A percentile compares a stretch with the other conserved stretches of the same genome.
These are phyloP conservation scores for Numenius phaeopus DNA, from an alignment of 2,797 vertebrate species.

Conservation along the genomic window DNA sequence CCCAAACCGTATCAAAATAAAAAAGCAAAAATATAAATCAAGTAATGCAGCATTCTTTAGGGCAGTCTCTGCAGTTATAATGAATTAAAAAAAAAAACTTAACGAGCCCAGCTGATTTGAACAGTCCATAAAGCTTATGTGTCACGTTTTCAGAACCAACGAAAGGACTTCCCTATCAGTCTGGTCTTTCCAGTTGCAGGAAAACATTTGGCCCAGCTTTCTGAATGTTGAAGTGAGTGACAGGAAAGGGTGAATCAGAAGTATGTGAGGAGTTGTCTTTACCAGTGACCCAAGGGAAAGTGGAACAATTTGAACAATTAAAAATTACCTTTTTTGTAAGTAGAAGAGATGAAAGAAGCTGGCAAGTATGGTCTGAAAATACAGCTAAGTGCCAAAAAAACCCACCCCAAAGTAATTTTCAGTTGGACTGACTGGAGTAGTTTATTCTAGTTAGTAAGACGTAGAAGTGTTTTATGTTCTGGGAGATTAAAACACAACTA, in stretches of 20 bases:
- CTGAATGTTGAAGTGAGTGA: neutral
- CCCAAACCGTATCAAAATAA: neutral
- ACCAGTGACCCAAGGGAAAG: neutral
- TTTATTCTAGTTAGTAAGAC: conserved; percentile 4
- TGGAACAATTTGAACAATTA: neutral
- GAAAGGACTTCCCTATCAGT: neutral
- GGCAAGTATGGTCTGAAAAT: neutral
- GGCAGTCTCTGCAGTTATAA: conserved; percentile 64
- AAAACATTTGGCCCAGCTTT: neutral
- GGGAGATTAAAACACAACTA: neutral
- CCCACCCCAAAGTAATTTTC: neutral
- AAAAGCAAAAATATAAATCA: conserved; percentile 68
- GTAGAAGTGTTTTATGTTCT: neutral
- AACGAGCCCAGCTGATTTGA: conserved; percentile 44
- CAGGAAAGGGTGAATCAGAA: neutral
- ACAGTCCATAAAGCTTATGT: conserved; percentile 12
- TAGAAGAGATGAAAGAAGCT: neutral
- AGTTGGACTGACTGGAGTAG: neutral
- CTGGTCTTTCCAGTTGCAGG: conserved; percentile 47
- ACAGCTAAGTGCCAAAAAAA: neutral
- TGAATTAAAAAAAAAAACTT: conserved; percentile 33
- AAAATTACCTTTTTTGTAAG: neutral
- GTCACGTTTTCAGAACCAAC: conserved; percentile 39
- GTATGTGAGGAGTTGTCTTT: neutral
- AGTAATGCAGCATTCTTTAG: conserved; percentile 73